phyloP scores from a whole-genome alignment of 2,888 invertebrate genomes.

The Meta bourneti region DNA sequence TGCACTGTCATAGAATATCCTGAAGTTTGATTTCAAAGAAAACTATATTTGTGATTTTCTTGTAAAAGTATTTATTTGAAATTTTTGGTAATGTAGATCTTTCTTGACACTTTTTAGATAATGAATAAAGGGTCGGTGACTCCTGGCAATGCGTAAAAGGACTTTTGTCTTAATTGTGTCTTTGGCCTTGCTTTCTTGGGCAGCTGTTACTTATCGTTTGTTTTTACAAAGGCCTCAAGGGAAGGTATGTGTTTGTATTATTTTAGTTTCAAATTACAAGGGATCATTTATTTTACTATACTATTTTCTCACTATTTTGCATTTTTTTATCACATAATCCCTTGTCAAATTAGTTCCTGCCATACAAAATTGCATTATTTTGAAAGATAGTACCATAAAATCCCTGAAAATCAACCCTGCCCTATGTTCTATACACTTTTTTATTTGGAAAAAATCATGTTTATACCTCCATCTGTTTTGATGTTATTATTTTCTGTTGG shows the following conservation, averaged over 20 bases:
- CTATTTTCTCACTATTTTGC: neutral
- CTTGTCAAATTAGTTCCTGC: neutral
- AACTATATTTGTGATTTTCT: no score
- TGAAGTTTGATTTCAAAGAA: no score
- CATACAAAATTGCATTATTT: neutral
- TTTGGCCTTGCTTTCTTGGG: slow-evolving; percentile 83
- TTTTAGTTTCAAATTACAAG: neutral
- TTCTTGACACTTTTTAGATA: slow-evolving; percentile 41
- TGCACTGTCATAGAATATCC: no score
- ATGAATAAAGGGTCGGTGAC: slow-evolving; percentile 74
- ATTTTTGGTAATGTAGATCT: no score
- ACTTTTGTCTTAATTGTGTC: slow-evolving; percentile 77
- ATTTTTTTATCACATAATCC: neutral
- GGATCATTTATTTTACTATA: neutral
- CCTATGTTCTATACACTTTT: neutral
- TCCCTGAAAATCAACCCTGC: neutral
- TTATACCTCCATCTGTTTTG: no score
- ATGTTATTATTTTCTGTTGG: neutral
- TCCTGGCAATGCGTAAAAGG: slow-evolving; percentile 78
- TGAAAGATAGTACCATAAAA: neutral
- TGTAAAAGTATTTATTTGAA: no score
- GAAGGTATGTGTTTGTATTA: slow-evolving; percentile 70
- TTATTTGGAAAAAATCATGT: neutral
- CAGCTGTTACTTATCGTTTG: slow-evolving; percentile 83
- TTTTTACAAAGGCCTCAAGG: slow-evolving; percentile 78